Evolutionary conservation across 2,113 vertebrate genomes (phyloP), one percentile per base, ranked within the genome.

Genomic region (Onychorhynchus coronatus): DNA sequence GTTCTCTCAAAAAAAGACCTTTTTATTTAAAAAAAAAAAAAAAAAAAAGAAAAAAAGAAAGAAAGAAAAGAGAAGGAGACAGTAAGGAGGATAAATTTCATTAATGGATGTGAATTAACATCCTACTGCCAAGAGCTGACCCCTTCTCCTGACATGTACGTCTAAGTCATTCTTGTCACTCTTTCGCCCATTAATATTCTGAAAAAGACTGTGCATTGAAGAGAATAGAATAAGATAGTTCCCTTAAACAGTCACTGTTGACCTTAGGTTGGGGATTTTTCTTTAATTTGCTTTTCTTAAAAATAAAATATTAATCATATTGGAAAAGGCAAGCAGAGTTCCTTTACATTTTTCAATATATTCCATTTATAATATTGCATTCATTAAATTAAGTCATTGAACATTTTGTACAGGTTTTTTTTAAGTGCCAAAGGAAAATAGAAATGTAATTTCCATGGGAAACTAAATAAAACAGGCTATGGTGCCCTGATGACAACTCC

Each of bases 291-390:
- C 98, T 99, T 99, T 99, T 98, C 98, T 99, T 98, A 98, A 98
- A 98, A 98, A 99, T 99, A 98, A 99, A 99, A 99, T 99, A 99
- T 99, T 99, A 99, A 99, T 98, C 97, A 98, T 97, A 98, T 98
- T 98, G 98, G 98, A 98, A 98, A 99, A 98, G 98, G 93, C 95
- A 96, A 95, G 97, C 96, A 96, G 98, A 98, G 97, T 97, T 98
- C 97, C 97, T 98, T 98, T 98, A 98, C 95, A 94, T 97, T 98
- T 98, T 97, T 97, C 98, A 98, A 91, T 97, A 98, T 98, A 98
- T 98, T 98, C 96, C 92, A 92, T 98, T 98, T 97, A 94, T 97
- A 98, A 98, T 97, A 98, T 97, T 97, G 97, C 97, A 98, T 98
- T 98, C 97, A 98, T 98, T 98, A 98, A 98, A 98, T 98, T 97